phyloP scores from a whole-genome alignment of 2,888 invertebrate species.

The Sisyra nigra region DNA sequence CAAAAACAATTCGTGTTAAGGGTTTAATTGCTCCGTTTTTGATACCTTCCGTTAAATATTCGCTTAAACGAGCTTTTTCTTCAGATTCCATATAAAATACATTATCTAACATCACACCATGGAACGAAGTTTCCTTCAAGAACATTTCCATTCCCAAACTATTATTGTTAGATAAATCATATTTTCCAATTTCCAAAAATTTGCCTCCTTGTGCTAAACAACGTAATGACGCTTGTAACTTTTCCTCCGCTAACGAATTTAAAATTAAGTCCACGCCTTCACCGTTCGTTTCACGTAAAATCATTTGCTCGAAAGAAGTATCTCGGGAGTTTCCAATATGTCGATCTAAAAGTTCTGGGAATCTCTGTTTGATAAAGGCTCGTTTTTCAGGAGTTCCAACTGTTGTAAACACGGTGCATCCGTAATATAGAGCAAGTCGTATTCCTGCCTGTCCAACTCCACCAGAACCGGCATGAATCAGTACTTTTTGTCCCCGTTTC shows the following conservation, averaged over 20 bases:
- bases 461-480: conserved; percentile 38
- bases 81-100: conserved; percentile 34
- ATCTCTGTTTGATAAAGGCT: conserved; percentile 32
- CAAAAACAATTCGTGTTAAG: conserved; percentile 44
- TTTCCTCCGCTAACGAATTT: conserved; percentile 87
- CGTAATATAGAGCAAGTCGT: conserved; percentile 37
- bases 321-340: conserved; percentile 82
- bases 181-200: conserved; percentile 78
- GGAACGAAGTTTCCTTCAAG: conserved; percentile 55
- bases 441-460: conserved; percentile 60
- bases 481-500: conserved; percentile 25
- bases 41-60: conserved; percentile 42
- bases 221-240: conserved; percentile 53
- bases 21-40: conserved; percentile 49
- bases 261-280: conserved; percentile 80
- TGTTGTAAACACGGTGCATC: conserved; percentile 44
- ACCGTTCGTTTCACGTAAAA: conserved; percentile 65
- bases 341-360: conserved; percentile 31
- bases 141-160: conserved; percentile 47
- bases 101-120: conserved; percentile 63
- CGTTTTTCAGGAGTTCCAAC: conserved; percentile 37
- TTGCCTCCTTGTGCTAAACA: conserved; percentile 44
- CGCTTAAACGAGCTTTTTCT: conserved; percentile 31
- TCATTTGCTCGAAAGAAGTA: conserved; percentile 71
- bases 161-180: conserved; percentile 55